Conservation (phyloP, 1,140 invertebrate genomes). For the Panulirus ornatus region DNA sequence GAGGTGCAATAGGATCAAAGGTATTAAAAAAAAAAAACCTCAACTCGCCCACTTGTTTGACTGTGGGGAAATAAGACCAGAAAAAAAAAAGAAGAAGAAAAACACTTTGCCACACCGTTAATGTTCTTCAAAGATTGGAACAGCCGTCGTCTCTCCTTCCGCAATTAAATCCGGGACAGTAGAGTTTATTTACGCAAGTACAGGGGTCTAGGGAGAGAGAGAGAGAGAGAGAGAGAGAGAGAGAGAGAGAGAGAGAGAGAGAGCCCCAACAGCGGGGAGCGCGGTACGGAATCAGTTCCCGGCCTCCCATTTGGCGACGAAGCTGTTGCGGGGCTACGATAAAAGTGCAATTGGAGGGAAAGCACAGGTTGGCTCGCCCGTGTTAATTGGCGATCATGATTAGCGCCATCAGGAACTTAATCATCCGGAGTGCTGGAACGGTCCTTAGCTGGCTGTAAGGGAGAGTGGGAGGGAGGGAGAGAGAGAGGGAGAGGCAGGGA, state of each 20-base stretch:
- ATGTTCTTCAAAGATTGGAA: constrained; percentile 19
- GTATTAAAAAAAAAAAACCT: too few relatives aligned
- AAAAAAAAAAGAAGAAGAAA: too few relatives aligned
- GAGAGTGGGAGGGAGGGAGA: background rate
- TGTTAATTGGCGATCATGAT: constrained; percentile 64
- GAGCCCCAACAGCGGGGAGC: too few relatives aligned
- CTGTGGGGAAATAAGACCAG: background rate
- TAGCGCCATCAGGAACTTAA: constrained; percentile 70
- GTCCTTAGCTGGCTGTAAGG: background rate
- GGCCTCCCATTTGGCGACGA: constrained; percentile 42
- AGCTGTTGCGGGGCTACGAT: background rate
- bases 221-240: too few relatives aligned
- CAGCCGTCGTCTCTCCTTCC: background rate
- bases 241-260: too few relatives aligned
- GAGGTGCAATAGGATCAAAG: too few relatives aligned
- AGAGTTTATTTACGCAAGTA: too few relatives aligned
- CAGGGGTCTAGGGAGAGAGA: too few relatives aligned
- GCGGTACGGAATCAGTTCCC: too few relatives aligned
- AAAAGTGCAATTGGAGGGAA: constrained; percentile 70
- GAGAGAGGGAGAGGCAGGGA: background rate
- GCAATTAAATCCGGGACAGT: constrained; percentile 11
- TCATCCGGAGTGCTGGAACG: constrained; percentile 68
- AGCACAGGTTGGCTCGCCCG: constrained; percentile 21
- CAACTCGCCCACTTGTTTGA: background rate
- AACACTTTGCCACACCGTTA: background rate